phyloP scores from a whole-genome alignment of 2,888 invertebrate genomes.

The Flexamia atlantica region DNA sequence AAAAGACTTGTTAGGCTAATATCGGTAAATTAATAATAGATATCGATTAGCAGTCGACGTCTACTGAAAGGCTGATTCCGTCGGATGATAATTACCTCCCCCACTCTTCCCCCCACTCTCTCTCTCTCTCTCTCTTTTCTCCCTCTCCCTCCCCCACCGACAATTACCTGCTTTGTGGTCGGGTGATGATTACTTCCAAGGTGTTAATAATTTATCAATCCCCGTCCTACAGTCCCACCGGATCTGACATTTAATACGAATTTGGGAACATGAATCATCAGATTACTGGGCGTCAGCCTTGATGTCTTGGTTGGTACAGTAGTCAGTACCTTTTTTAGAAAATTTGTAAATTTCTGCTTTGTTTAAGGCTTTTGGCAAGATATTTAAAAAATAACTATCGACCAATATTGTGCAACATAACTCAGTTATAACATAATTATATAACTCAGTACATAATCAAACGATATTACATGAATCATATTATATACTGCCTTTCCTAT shows the following conservation, averaged over 20 bases:
- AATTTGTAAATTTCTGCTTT: too few relatives aligned
- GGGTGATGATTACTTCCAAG: conserved; percentile 9
- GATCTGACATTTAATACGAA: background rate
- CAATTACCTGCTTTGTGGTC: conserved; percentile 32
- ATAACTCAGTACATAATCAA: too few relatives aligned
- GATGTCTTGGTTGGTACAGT: too few relatives aligned
- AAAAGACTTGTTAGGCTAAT: conserved; percentile 3
- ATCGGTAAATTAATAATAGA: conserved; percentile 16
- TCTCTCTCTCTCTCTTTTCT: background rate
- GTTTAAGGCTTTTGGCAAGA: too few relatives aligned
- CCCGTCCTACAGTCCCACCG: background rate
- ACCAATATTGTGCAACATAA: too few relatives aligned
- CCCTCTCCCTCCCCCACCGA: background rate
- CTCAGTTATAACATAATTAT: too few relatives aligned
- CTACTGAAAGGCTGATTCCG: conserved; percentile 7
- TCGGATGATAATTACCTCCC: background rate
- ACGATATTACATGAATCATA: too few relatives aligned
- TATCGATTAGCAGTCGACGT: conserved; percentile 14
- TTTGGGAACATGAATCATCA: background rate
- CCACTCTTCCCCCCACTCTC: background rate
- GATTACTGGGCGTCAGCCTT: too few relatives aligned
- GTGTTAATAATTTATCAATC: conserved; percentile 9
- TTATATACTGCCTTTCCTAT: too few relatives aligned
- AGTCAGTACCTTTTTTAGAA: too few relatives aligned
- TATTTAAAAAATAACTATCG: too few relatives aligned